Evolutionary conservation across 2,888 invertebrate genomes (phyloP), one percentile per base, ranked within the genome.

Genomic region (Vesta saturnalis): DNA sequence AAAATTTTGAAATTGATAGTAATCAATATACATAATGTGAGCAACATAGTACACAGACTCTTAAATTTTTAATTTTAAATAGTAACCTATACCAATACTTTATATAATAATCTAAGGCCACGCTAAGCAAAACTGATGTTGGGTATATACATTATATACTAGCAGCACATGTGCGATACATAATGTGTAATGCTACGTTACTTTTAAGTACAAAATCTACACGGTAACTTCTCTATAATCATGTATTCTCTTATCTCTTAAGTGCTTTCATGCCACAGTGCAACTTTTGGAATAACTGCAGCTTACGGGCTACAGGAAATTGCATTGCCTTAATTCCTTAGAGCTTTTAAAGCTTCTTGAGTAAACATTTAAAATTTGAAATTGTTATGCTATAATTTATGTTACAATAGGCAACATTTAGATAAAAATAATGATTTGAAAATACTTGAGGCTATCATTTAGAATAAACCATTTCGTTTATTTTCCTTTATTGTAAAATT

Each of bases 221-320:
- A 21, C 52, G 18, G 19, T 19, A 52, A 19, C 52, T 52, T 52
- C 52, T 52, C 59, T 15, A 15, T 46, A 60, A 61, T 54, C 54
- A 54, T 61, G 54, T 10, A 61, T 61, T 61, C 54, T 52, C 62
- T 62, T 62, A 62, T 62, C 62, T 60, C 56, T 55, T 52, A 62
- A 55, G 55, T 39, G 55, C 43, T 62, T 62, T 39, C 18, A 22
- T 49, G 62, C 47, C 43, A n/a, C 56, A 56, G 23, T 47, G 46
- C 62, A 47, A 46, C 23, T 55, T 62, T 46, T 15, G 15, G 55
- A 14, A 22, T 59, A 21, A 56, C 55, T 62, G 39, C 21, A 62
- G 62, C 46, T 62, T 62, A 62, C 35, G 46, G 19, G 56, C 10
- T 14, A 30, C 47, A 30, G 55, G 62, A 62, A 62, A 62, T 62